Percentiles rank a stretch among this genome's conserved stretches.
Conservation (phyloP, 2,797 vertebrate species). For the Discoglossus pictus region DNA sequence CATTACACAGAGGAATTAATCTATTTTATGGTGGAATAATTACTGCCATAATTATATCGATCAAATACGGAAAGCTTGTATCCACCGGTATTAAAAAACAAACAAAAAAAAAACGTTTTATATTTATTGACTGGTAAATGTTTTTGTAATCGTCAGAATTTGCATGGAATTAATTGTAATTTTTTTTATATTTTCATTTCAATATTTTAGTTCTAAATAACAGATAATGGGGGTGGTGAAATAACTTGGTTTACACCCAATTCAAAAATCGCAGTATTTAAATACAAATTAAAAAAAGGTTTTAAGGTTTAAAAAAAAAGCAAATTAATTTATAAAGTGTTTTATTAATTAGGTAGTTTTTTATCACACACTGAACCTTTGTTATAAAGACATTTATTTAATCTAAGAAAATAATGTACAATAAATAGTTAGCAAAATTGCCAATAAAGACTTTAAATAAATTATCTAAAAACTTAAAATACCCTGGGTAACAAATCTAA, state of each 20-base stretch:
- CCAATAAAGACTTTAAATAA: slow-evolving; percentile 98
- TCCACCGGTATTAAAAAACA: too few species aligned
- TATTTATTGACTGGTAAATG: too few species aligned
- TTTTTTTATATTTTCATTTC: too few species aligned
- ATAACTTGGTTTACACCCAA: background rate
- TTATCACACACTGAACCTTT: slow-evolving; percentile 59
- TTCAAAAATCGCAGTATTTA: background rate
- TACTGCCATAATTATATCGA: too few species aligned
- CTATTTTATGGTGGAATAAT: too few species aligned
- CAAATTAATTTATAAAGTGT: background rate
- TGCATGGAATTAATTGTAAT: too few species aligned
- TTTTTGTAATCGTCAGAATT: too few species aligned
- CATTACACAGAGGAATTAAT: too few species aligned
- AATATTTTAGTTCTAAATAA: too few species aligned
- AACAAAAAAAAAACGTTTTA: too few species aligned
- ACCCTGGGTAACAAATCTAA: slow-evolving; percentile 72
- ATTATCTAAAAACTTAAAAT: slow-evolving; percentile 90
- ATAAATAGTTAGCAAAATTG: slow-evolving; percentile 98
- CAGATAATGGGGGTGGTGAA: too few species aligned
- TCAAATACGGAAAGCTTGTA: too few species aligned
- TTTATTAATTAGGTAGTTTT: slow-evolving; percentile 38
- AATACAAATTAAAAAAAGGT: background rate
- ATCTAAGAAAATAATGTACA: slow-evolving; percentile 99
- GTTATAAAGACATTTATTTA: slow-evolving; percentile 84
- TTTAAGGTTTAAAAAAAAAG: background rate